phyloP scores from a whole-genome alignment of 2,888 invertebrate genomes.

The Chloromyia formosa region DNA sequence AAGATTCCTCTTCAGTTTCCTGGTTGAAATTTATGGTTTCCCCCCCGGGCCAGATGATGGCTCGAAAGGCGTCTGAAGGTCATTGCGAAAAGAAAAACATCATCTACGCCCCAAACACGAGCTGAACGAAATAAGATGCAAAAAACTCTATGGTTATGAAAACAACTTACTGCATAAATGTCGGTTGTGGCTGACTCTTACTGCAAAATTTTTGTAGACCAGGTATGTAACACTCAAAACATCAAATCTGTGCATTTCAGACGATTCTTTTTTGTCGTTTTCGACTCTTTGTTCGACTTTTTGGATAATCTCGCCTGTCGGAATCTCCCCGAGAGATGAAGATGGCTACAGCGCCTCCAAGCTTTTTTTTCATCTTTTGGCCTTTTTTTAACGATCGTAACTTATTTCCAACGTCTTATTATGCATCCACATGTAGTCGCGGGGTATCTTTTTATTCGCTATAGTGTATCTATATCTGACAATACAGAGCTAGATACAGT shows the following conservation, averaged over 20 bases:
- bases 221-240: conserved; percentile 21
- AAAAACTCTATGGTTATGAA: neutral
- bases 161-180: conserved; percentile 19
- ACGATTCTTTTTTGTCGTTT: neutral
- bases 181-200: too few species aligned
- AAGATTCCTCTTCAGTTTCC: conserved; percentile 13
- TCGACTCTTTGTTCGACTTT: neutral
- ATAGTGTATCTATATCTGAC: too few species aligned
- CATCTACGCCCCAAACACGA: conserved; percentile 8
- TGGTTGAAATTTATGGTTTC: conserved; percentile 11
- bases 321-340: neutral
- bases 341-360: neutral
- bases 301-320: conserved; percentile 26
- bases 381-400: conserved; percentile 30
- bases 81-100: conserved; percentile 18
- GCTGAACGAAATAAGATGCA: neutral
- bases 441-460: too few species aligned
- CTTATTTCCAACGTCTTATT: neutral
- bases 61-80: conserved; percentile 38
- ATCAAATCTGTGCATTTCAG: conserved; percentile 12
- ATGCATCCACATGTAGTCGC: neutral
- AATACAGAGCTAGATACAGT: neutral
- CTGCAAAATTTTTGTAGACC: conserved; percentile 19
- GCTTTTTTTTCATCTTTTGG: conserved; percentile 24
- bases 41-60: conserved; percentile 17